Base-by-base conservation (phyloP, 1,140 invertebrate species). In the Cephus cinctus region DNA sequence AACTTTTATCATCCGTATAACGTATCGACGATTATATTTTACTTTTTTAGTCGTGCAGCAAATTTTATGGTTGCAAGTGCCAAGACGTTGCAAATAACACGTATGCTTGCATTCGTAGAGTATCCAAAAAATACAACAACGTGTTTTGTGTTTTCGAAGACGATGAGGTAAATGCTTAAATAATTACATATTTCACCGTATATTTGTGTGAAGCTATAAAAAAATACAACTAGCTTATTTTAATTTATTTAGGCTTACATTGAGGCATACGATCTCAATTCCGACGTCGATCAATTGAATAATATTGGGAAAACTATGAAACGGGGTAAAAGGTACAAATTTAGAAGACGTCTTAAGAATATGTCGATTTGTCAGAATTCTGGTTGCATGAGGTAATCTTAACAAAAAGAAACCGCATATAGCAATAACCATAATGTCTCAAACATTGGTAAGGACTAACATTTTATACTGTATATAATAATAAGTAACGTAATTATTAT, bases 81-180 rank as follows among this genome's bases (percentile, higher is more conserved):
- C 83, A 92, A 72, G 90, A 93, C 69, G 70, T 83, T 0, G 79
- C 64, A 57, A 95, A 95, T 64, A 95, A 95, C 62, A 93, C 92
- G 1, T 95, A 85, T 59, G 75, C 73, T 0, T 96, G 93, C 65
- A 51, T 94, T 3, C 70, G 89, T 38, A 80, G 83, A 46, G 54
- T 89, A 19, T 68, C 73, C 1, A 50, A 79, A 27, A 16, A 64
- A 2, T 55, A 65, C 25, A 81, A 89, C 63, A 80, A 83, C 50
- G 81, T 92, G 50, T 92, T 86, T 58, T 94, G 92, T 63, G 59
- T 80, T 47, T 91, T 94, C 69, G 66, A 78, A 19, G 89, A 94
- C 66, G 52, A 78, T 31, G 76, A 89, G 78, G 89, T 90, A 78
- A 61, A 43, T 50, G 44, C 42, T 19, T 22, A 22, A 15, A 3